Base-by-base conservation (phyloP, 2,797 vertebrate species). In the Nothura maculosa region DNA sequence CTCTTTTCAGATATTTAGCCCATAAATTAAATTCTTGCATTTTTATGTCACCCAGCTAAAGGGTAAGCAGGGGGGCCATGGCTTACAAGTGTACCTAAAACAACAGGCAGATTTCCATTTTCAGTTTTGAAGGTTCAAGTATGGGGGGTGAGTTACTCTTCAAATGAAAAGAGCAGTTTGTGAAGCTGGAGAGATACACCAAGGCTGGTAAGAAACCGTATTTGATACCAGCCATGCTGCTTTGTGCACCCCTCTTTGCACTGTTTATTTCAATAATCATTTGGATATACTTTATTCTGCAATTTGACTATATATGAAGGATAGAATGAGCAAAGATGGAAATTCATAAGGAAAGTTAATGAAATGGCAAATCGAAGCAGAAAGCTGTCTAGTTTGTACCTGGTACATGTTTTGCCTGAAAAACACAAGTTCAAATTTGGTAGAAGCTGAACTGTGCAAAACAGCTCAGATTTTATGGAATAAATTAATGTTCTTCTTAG, bases 1-100 rank as follows among this genome's bases (percentile, higher is more conserved):
- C 50, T 76, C 11, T 90, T 91, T 77, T 61, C 45, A 79, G 73
- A 89, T 63, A 40, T 9, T 70, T 28, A 60, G 4, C 17, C 17
- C 52, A 38, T 64, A 67, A 85, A 66, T 52, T n/a, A 86, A 74
- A 27, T 60, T 34, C 28, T 63, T 85, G 7, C 20, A 13, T 45
- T 80, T 86, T 90, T 43, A 43, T n/a, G 8, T 28, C 28, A 81
- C 22, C 4, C 24, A 36, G 2, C 63, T 68, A 75, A 83, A 85
- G 61, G 25, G 10, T 22, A 83, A 85, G 47, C 38, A 21, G 63
- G 81, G 62, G 28, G 42, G 34, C 25, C 5, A 7, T 2, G 15
- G 60, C 7, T 87, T 47, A 61, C 6, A 6, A 45, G 52, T 61
- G 13, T 78, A 81, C 16, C 73, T 75, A 75, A 55, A 77, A 1